Percentiles rank a stretch among this genome's conserved stretches.
These are phyloP conservation scores for Andinoacara biseriatus DNA, from an alignment of 2,113 vertebrate species.

Conservation along the genomic window DNA sequence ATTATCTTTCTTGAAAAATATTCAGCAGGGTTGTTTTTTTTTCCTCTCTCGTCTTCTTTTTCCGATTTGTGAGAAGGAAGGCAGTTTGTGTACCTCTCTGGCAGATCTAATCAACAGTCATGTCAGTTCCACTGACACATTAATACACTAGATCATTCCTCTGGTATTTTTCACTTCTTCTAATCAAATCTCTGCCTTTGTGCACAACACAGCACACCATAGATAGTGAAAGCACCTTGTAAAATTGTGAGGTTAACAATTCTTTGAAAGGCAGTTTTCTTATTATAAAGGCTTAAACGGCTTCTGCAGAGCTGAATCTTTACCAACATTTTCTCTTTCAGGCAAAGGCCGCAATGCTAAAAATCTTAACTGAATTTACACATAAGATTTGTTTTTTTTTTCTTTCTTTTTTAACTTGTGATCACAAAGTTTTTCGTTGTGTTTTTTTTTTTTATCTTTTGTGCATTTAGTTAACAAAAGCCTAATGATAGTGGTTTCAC, in stretches of 20 bases:
- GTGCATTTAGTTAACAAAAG: neutral
- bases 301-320: neutral
- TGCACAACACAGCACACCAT: neutral
- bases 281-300: conserved; percentile 5
- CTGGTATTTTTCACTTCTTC: conserved; percentile 17
- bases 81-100: neutral
- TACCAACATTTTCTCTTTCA: neutral
- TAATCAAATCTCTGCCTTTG: conserved; percentile 7
- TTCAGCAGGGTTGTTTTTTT: neutral
- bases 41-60: neutral
- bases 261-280: conserved; percentile 3
- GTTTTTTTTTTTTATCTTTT: no score
- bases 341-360: neutral
- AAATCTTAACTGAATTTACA: neutral
- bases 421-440: no score
- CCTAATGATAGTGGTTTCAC: neutral
- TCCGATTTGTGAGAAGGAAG: neutral
- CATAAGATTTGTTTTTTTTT: neutral
- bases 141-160: conserved; percentile 1
- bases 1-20: neutral
- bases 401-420: no score
- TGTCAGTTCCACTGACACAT: neutral
- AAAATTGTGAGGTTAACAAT: conserved; percentile 18
- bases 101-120: neutral
- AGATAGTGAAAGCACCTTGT: neutral